A percentile compares a stretch with the other conserved stretches of the same genome.
Conservation (phyloP, 2,113 vertebrate genomes). For the Protomyctophum bolini region DNA sequence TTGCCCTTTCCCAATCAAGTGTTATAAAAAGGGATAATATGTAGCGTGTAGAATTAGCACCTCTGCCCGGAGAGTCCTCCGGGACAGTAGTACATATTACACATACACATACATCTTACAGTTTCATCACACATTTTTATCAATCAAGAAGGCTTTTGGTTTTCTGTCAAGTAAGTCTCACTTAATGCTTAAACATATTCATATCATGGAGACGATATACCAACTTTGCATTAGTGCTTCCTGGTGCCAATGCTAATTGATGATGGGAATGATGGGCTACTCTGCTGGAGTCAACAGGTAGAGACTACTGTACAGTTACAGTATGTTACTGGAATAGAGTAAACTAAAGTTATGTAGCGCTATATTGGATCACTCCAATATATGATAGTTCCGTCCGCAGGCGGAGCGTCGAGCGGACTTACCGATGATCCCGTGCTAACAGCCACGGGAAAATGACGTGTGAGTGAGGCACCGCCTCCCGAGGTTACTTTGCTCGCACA, state of each 20-base stretch:
- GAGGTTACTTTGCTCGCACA: too few species aligned
- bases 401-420: too few species aligned
- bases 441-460: too few species aligned
- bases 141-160: constrained; percentile 30
- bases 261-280: constrained; percentile 19
- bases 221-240: constrained; percentile 14
- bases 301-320: too few species aligned
- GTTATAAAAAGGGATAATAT: constrained; percentile 46
- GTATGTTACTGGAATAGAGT: constrained; percentile 15
- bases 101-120: too few species aligned
- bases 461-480: too few species aligned
- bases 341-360: too few species aligned
- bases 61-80: constrained; percentile 33
- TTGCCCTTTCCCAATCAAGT: constrained; percentile 37
- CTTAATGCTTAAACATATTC: constrained; percentile 38
- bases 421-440: too few species aligned
- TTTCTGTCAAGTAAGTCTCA: constrained; percentile 17
- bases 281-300: constrained; percentile 19
- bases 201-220: constrained; percentile 4
- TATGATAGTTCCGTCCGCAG: too few species aligned
- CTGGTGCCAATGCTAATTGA: not conserved
- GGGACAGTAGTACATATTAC: constrained; percentile 29
- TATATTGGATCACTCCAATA: too few species aligned
- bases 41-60: constrained; percentile 66
- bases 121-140: constrained; percentile 35